These are phyloP conservation scores for Aphidius gifuensis DNA, from an alignment of 1,140 invertebrate genomes.

Conservation along the genomic window DNA sequence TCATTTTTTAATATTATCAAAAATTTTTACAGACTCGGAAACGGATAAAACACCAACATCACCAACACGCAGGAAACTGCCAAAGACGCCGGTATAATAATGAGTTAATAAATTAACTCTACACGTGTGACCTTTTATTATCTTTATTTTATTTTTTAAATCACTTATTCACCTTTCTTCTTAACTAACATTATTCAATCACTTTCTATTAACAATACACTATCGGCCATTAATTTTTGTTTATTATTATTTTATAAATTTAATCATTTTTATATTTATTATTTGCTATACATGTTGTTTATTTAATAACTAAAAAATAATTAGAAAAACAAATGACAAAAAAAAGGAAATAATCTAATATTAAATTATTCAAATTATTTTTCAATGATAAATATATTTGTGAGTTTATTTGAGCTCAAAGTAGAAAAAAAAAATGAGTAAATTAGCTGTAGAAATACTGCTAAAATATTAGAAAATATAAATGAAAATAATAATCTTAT, in stretches of 20 bases:
- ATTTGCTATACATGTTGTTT: slow-evolving; percentile 12
- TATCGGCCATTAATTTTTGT: slow-evolving; percentile 38
- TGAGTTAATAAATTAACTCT: slow-evolving; percentile 54
- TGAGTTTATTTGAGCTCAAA: too few relatives aligned
- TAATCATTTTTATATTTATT: slow-evolving; percentile 32
- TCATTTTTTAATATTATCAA: not conserved
- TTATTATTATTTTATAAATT: slow-evolving; percentile 37
- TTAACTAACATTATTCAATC: slow-evolving; percentile 19
- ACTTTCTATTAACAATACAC: not conserved
- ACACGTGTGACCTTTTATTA: slow-evolving; percentile 48
- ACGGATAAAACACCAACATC: slow-evolving; percentile 79
- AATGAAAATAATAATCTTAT: too few relatives aligned
- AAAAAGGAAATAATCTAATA: too few relatives aligned
- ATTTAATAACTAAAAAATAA: not conserved
- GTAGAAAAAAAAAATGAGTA: too few relatives aligned
- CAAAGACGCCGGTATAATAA: slow-evolving; percentile 88
- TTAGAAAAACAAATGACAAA: not conserved
- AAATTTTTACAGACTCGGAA: slow-evolving; percentile 67
- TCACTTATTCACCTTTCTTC: slow-evolving; percentile 24
- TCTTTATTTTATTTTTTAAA: slow-evolving; percentile 25
- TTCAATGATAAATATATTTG: not conserved
- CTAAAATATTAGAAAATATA: too few relatives aligned
- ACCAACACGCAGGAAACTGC: slow-evolving; percentile 85
- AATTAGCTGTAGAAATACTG: too few relatives aligned
- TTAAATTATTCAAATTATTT: too few relatives aligned